Conservation (phyloP, 2,113 vertebrate species). For the Crypturellus undulatus region DNA sequence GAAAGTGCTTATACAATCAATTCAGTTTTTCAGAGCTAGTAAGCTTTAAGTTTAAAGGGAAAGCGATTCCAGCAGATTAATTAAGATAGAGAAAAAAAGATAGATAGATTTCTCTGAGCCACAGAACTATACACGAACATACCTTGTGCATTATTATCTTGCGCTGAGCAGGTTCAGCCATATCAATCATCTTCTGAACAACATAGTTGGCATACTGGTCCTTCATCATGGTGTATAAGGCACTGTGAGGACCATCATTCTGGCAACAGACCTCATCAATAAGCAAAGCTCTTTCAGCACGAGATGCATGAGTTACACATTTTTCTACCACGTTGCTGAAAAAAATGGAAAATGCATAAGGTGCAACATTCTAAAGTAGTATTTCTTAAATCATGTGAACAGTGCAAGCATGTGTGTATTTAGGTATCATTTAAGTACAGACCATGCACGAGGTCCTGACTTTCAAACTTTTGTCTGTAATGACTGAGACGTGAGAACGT, state of each 20-base stretch:
- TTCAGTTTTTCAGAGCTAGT: background rate
- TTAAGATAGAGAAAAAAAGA: accelerated
- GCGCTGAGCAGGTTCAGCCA: conserved; percentile 96
- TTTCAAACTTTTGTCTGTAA: background rate
- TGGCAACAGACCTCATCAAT: conserved; percentile 98
- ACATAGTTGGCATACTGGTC: conserved; percentile 99
- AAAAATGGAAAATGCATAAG: background rate
- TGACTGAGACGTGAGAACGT: background rate
- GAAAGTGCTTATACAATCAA: background rate
- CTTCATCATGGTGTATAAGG: conserved; percentile 99
- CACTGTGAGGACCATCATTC: conserved; percentile 98
- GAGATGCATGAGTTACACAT: conserved; percentile 96
- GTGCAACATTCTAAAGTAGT: background rate
- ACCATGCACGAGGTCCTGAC: accelerated
- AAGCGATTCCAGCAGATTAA: background rate
- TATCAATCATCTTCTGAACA: conserved; percentile 99
- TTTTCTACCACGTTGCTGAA: conserved; percentile 97
- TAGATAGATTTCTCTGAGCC: background rate
- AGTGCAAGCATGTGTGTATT: background rate
- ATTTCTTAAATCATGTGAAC: background rate
- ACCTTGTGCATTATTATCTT: conserved; percentile 99
- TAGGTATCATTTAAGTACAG: no score
- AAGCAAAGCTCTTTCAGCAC: conserved; percentile 93
- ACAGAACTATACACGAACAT: background rate
- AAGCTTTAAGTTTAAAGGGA: background rate